phyloP scores from a whole-genome alignment of 2,113 vertebrate species.

The Shinisaurus crocodilurus region DNA sequence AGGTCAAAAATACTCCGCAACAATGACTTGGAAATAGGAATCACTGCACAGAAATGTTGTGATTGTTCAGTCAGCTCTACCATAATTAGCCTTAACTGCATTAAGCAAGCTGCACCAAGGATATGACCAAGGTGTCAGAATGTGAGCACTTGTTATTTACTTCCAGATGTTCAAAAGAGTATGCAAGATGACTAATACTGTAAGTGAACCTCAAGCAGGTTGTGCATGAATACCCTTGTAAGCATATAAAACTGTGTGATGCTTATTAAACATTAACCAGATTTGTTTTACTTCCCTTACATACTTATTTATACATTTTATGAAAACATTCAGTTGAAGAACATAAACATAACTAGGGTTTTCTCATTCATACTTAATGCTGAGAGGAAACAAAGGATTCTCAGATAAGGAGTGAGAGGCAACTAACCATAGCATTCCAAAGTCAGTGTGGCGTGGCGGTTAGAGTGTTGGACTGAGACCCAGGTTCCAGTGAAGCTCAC shows the following conservation, averaged over 20 bases:
- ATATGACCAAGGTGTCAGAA: conserved; percentile 51
- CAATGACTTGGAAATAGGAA: background rate
- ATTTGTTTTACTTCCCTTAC: conserved; percentile 57
- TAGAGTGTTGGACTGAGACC: too few species aligned
- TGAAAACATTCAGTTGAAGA: conserved; percentile 13
- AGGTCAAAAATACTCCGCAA: conserved; percentile 21
- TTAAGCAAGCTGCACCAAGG: conserved; percentile 44
- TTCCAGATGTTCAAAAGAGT: conserved; percentile 64
- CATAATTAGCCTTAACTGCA: conserved; percentile 26
- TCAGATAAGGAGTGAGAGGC: background rate
- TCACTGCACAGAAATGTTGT: conserved; percentile 1
- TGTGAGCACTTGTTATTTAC: conserved; percentile 62
- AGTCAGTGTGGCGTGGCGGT: too few species aligned
- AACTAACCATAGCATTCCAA: background rate
- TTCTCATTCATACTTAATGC: background rate
- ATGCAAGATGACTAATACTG: conserved; percentile 59
- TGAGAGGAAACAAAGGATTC: background rate
- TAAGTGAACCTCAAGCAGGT: conserved; percentile 61
- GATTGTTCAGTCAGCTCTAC: background rate
- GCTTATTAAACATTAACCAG: conserved; percentile 51
- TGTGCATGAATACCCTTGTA: conserved; percentile 43
- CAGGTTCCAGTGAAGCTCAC: too few species aligned
- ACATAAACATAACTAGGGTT: background rate
- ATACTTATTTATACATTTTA: conserved; percentile 64
- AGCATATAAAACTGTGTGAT: conserved; percentile 52